Evolutionary conservation across 2,888 invertebrate species (phyloP), one percentile per base, ranked within the genome.

Genomic region (Deladenus siricidicola): DNA sequence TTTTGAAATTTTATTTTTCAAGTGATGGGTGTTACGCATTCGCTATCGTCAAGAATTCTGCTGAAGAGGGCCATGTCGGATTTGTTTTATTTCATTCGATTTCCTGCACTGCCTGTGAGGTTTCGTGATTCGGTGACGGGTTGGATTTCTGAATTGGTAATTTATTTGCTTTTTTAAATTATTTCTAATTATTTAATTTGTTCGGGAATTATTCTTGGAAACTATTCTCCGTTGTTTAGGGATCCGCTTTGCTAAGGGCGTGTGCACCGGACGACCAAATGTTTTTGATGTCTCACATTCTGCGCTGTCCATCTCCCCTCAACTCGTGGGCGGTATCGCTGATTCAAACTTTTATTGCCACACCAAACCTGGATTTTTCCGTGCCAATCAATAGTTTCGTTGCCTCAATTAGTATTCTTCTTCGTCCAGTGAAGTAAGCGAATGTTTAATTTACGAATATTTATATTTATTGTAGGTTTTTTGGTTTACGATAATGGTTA

Each of bases 61-160:
- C 59, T 71, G 10, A 48, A 56, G 2, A 60, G 63, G 14, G 64
- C 73, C 1, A 62, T 76, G 14, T 76, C 76, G 4, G 76, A 76
- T 60, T 62, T 77, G 14, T 78, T 76, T 61, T 66, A 68, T 56
- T 70, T 68, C 61, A 60, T 78, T 1, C 65, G 77, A 19, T 68
- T 70, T 47, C 75, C 74, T 10, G 49, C 64, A 26, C 62, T 76
- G 2, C 65, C 69, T 14, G 59, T 65, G 19, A 43, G 70, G 21
- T 76, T 71, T 59, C 53, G 56, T 17, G 71, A 74, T n/a, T 68
- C 71, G 1, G 58, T 74, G 2, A 63, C 58, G 2, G 66, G 64
- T 23, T 76, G 76, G 76, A 68, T 73, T 24, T 65, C 62, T 14
- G 75, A 76, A 62, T 49, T 75, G 60, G 72, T 74, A 43, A 50